These are phyloP conservation scores for Creontiades dilutus DNA, from an alignment of 2,888 invertebrate species.

Conservation along the genomic window DNA sequence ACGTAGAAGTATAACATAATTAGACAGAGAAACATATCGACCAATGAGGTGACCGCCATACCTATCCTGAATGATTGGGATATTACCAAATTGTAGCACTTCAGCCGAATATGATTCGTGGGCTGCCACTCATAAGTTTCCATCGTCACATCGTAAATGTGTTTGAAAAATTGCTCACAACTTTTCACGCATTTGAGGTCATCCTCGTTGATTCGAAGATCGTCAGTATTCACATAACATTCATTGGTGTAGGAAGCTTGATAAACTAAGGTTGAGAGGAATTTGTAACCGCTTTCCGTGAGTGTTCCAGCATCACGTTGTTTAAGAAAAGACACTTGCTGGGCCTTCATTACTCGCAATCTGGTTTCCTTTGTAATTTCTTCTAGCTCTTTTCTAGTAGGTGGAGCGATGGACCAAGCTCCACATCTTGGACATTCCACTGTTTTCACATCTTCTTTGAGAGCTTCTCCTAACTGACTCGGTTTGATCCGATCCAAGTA, in stretches of 20 bases:
- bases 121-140: slow-evolving; percentile 58
- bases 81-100: slow-evolving; percentile 42
- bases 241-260: slow-evolving; percentile 33
- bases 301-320: slow-evolving; percentile 59
- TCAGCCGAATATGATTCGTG: slow-evolving; percentile 46
- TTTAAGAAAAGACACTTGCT: slow-evolving; percentile 60
- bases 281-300: slow-evolving; percentile 47
- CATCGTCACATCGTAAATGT: slow-evolving; percentile 10
- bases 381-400: slow-evolving; percentile 58
- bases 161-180: slow-evolving; percentile 35
- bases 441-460: slow-evolving; percentile 65
- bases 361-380: slow-evolving; percentile 57
- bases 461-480: slow-evolving; percentile 25
- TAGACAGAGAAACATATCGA: slow-evolving; percentile 58
- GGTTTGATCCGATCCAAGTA: slow-evolving; percentile 37
- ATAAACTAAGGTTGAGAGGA: slow-evolving; percentile 57
- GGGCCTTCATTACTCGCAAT: slow-evolving; percentile 58
- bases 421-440: slow-evolving; percentile 64
- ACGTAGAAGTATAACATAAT: slow-evolving; percentile 20
- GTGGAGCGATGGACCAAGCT: slow-evolving; percentile 51
- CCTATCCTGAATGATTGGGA: slow-evolving; percentile 60
- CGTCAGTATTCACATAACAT: slow-evolving; percentile 43
- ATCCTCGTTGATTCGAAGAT: slow-evolving; percentile 53
- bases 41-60: slow-evolving; percentile 52
- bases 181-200: slow-evolving; percentile 44